Evolutionary conservation across 2,113 vertebrate species (phyloP), one percentile per base, ranked within the genome.

Genomic region (Alligator sinensis): DNA sequence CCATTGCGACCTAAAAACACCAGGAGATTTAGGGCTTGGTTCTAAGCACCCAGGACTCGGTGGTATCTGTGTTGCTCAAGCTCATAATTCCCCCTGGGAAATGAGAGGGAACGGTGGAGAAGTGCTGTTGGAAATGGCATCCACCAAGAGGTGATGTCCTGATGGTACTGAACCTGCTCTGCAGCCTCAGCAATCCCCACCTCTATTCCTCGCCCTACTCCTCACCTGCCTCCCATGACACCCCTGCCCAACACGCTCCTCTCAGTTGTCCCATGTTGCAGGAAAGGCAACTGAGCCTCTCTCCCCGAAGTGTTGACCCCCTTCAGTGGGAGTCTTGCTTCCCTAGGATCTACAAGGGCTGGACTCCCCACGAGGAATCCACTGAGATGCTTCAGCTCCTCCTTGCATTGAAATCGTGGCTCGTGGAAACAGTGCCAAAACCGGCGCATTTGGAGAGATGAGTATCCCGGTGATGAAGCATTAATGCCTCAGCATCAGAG

Each of bases 371-470:
- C 34, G 9, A 0, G 82, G 80, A 77, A 91, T 47, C 63, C 11
- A 64, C 27, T 55, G 86, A 70, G 64, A 83, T 59, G 3, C 82
- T 80, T 93, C 22, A 7, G 59, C 24, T 86, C 59, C 15, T 84
- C 84, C 55, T 64, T 92, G 88, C 62, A 66, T 34, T 94, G 89
- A 57, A 79, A 28, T 88, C 74, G 58, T 89, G 62, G 6, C 79
- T 81, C 90, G 25, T 64, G 77, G 79, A 64, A 58, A 3, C 82
- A 58, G 63, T 81, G 70, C 91, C 88, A 85, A 79, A 94, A 84
- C 27, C 85, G 22, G n/a, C 64, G 63, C 91, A 68, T 80, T 75
- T 81, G 68, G 63, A 90, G 86, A 88, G 79, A 68, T 12, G 15
- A 75, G 22, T 72, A 72, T 77, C 60, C 72, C 38, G 9, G 28